Evolutionary conservation across 2,888 invertebrate species (phyloP), one percentile per base, ranked within the genome.

Genomic region (Cabera pusaria): DNA sequence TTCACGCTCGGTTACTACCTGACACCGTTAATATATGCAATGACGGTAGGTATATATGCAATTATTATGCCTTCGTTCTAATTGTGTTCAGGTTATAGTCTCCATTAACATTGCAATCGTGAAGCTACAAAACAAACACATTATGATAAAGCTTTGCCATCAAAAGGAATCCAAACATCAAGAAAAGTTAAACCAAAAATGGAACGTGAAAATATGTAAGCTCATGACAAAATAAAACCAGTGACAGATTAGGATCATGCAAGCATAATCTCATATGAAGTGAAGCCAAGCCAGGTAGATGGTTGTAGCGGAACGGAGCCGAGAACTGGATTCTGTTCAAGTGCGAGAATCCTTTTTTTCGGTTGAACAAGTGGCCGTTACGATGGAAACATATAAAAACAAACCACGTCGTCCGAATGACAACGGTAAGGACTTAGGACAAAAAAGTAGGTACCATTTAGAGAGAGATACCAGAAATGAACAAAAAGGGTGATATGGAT

Each of bases 241-340:
- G 14, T 26, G 31, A 56, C 52, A 65, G 68, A 69, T 72, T 65
- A 63, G 64, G 66, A 77, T 71, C 74, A 72, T 64, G 68, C 67
- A 67, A 75, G 69, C 67, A 64, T 68, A 69, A 64, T 72, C 74
- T n/a, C 3, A 14, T 14, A 75, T 72, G n/a, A 76, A 71, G 64
- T 78, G 72, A 66, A 70, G 74, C 66, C 84, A 86, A 85, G 85
- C 66, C 84, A 86, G 86, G 85, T 85, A 84, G 77, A 72, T 61
- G 61, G 64, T 71, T 62, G 68, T 66, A 55, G 65, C 62, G 57
- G 53, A 63, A 69, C 64, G 64, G 59, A 66, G 66, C 64, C 71
- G 64, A 79, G 73, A 83, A 84, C 83, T 73, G 78, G 84, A 83
- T 81, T 80, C 66, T 74, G 72, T 71, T 67, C 69, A 72, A 74